Evolutionary conservation across 2,113 vertebrate species (phyloP), one percentile per base, ranked within the genome.

Genomic region (Nesoenas mayeri): DNA sequence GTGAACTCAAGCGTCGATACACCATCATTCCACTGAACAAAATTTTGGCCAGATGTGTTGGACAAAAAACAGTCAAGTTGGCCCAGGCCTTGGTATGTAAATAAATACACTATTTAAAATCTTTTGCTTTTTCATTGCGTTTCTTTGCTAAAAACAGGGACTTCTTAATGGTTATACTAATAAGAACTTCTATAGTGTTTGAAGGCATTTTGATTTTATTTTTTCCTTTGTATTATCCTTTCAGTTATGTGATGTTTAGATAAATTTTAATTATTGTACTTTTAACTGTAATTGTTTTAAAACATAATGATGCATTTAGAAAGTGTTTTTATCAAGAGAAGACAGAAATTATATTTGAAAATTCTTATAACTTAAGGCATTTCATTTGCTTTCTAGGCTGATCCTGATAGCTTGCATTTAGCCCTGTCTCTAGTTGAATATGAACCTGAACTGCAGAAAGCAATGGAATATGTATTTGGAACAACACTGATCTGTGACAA

Each of bases 391-490:
- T 94, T 84, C 24, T 92, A 99, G 99, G 99, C 98, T 71, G 99
- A 99, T 50, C 66, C 12, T 42, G 77, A 88, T 81, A 99, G 98
- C 17, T 98, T 98, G n/a, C 85, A 99, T 96, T 95, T 99, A 28
- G 99, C 99, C 83, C 97, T 99, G 97, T 98, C 96, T 16, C 93
- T 99, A 72, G 98, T 99, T 88, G 98, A 82, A 6, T 99, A 99
- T 20, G 98, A 99, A 25, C 72, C 97, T 22, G 99, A 99, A 93
- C 94, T 99, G 79, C 98, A 98, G n/a, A 99, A 99, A 96, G 99
- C 99, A 85, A 99, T 99, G 99, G 98, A 99, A 96, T 99, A 98
- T 84, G 98, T 99, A 40, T 99, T 99, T 91, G 99, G 99, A 69
- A 98, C 98, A 86, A 98, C 99, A 6, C 81, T 99, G 91, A 97